Conservation (phyloP, 2,797 vertebrate species). For the Zenarchopterus dispar region DNA sequence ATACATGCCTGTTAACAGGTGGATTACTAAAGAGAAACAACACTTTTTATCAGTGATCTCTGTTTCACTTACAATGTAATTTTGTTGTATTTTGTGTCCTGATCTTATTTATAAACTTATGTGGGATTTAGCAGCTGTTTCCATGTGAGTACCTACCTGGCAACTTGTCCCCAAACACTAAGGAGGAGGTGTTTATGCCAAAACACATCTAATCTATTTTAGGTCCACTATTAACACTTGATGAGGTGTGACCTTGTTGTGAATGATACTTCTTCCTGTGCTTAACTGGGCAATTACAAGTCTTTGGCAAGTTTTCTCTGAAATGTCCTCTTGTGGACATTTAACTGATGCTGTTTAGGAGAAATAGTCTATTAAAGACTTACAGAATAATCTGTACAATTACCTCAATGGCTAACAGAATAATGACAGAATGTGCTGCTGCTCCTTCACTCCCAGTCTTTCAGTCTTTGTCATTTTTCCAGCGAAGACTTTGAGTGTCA, state of each 20-base stretch:
- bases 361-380: not conserved
- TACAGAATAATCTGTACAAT: not conserved
- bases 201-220: slow-evolving; percentile 59
- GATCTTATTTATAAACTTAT: not conserved
- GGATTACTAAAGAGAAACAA: too few species aligned
- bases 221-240: slow-evolving; percentile 23
- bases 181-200: slow-evolving; percentile 27
- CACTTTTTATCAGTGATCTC: too few species aligned
- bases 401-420: slow-evolving; percentile 4
- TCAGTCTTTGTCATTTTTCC: slow-evolving; percentile 29
- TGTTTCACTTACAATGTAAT: not conserved
- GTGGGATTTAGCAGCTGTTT: slow-evolving; percentile 12
- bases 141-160: slow-evolving; percentile 38
- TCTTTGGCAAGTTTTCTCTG: slow-evolving; percentile 1
- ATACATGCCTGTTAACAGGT: too few species aligned
- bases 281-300: slow-evolving; percentile 2
- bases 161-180: slow-evolving; percentile 39
- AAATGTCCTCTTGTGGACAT: slow-evolving; percentile 5
- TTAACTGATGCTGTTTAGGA: slow-evolving; percentile 12
- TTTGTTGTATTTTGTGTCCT: not conserved
- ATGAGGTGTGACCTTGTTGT: slow-evolving; percentile 48
- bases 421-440: slow-evolving; percentile 22
- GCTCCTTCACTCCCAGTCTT: not conserved
- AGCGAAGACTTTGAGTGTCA: slow-evolving; percentile 9
- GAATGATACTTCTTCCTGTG: slow-evolving; percentile 12